These are phyloP conservation scores for Zele albiditarsus DNA, from an alignment of 2,888 invertebrate species.

Conservation along the genomic window DNA sequence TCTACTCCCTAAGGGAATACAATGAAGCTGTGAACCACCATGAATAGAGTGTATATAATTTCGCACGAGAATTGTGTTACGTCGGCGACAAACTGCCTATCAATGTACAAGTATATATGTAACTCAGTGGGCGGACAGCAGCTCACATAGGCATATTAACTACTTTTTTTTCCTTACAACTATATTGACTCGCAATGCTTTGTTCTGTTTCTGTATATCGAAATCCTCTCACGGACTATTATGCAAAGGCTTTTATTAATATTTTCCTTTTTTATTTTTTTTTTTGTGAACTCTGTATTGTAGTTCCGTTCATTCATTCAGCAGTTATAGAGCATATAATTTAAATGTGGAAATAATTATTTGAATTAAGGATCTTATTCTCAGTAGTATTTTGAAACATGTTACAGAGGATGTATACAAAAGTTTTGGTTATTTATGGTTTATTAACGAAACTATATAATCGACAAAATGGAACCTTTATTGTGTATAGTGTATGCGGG, in stretches of 20 bases:
- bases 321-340: no score
- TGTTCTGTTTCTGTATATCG: neutral
- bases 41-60: conserved; percentile 54
- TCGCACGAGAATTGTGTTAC: conserved; percentile 61
- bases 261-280: neutral
- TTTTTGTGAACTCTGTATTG: no score
- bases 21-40: conserved; percentile 27
- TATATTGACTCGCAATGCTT: neutral
- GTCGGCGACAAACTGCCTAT: conserved; percentile 47
- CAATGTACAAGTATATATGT: conserved; percentile 43
- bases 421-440: neutral
- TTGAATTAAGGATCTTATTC: neutral
- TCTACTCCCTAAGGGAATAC: conserved; percentile 34
- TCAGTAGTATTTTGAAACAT: neutral
- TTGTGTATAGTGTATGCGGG: neutral
- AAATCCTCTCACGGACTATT: neutral
- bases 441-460: no score
- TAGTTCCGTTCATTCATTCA: no score
- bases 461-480: neutral
- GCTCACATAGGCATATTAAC: conserved; percentile 39
- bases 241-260: neutral
- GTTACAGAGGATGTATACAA: neutral
- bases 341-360: neutral
- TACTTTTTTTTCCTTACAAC: conserved; percentile 35
- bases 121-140: conserved; percentile 8